Base-by-base conservation (phyloP, 2,797 vertebrate species). In the Platalea minor region DNA sequence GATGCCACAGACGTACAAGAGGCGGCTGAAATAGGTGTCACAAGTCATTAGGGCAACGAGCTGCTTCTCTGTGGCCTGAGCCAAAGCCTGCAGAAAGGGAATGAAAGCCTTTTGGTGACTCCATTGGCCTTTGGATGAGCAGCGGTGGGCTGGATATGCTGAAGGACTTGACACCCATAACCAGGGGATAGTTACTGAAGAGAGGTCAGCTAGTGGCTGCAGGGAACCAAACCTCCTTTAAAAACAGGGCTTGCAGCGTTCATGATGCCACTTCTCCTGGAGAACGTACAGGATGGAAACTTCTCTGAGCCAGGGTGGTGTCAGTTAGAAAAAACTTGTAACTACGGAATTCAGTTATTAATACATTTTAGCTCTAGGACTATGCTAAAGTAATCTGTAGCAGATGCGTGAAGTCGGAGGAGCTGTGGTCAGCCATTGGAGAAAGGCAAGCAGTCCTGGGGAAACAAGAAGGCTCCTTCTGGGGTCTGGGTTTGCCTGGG, bases 1-100 rank as follows among this genome's bases (percentile, higher is more conserved):
- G n/a, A 29, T 0, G 4, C 51, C 33, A 11, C 0, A 1, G 35
- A 9, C 15, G 18, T 8, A 45, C 29, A 19, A 53, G 51, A 23
- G 69, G 59, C 39, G 59, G 39, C 68, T 50, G 33, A 68, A 86
- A 73, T 21, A 76, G 68, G 35, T 64, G 51, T 69, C 70, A 23
- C 26, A 10, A 59, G 37, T 50, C 54, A 37, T 11, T 57, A 37
- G 13, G 29, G 26, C 56, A 53, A 46, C 81, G 60, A 39, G 29
- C 51, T 70, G 68, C 77, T 68, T 70, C 53, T 45, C 51, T 35
- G 0, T 15, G 80, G 48, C 73, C 20, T 39, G 24, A 85, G 51
- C 61, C n/a, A 91, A 67, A 79, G 59, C 17, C 41, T 77, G 51
- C 48, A 57, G 25, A 70, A 45, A 79, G 25, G 72, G 28, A 77